Evolutionary conservation across 2,797 vertebrate genomes (phyloP), one percentile per base, ranked within the genome.

Genomic region (Danionella dracula): DNA sequence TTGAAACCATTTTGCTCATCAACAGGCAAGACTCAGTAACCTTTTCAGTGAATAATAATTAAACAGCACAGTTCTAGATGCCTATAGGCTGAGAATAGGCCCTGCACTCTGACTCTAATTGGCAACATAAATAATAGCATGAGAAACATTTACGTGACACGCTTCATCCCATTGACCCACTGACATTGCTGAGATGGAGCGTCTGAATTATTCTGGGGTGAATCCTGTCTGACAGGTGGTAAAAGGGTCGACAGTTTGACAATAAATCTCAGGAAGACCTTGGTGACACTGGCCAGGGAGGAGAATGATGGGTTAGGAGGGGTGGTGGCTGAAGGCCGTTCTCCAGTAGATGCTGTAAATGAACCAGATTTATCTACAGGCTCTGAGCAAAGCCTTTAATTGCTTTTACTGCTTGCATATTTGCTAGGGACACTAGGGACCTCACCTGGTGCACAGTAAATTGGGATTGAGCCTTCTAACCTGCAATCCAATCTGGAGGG

Each of bases 401-500:
- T 77, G 75, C 72, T 83, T 80, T 62, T 66, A 68, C 40, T 41
- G 60, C 81, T 77, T 29, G 16, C 61, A 48, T n/a, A 29, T 64
- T 48, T 54, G 50, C 5, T 4, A 45, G 40, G 75, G 75, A 69
- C 59, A 68, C 75, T 77, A 49, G 60, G 74, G 69, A 73, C 73
- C 77, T 80, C 78, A 84, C 78, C 81, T 82, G 75, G 72, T 76
- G 75, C 70, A 65, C 69, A 74, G 76, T 72, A 85, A 83, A 85
- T 80, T 84, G 79, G 83, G 72, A 86, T 74, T 75, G 79, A 84
- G 77, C 82, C 80, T 77, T 70, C 79, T 80, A 84, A 82, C 75
- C 80, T 77, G 76, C 82, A 84, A 81, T 84, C 81, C 68, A 71
- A 70, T 64, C 62, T 59, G 8, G 11, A 19, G 65, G 76, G 78